phyloP scores from a whole-genome alignment of 2,113 vertebrate species.

The Sinocyclocheilus anophthalmus region DNA sequence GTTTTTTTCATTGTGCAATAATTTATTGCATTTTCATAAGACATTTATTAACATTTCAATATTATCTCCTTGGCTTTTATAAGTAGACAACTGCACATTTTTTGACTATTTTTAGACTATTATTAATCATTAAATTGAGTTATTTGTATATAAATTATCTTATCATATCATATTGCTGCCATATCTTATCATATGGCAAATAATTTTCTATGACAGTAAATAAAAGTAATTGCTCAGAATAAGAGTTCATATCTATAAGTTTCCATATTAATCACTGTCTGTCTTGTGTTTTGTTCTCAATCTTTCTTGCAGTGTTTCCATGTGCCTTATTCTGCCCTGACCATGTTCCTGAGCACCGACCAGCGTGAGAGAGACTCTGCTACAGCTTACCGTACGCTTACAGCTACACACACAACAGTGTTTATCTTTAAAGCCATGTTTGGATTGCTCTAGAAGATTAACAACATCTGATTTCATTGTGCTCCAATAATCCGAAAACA shows the following conservation, averaged over 20 bases:
- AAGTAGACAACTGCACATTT: neutral
- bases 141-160: neutral
- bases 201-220: neutral
- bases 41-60: neutral
- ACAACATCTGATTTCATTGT: neutral
- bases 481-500: neutral
- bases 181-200: neutral
- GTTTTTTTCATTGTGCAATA: no score
- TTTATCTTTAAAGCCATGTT: neutral
- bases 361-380: conserved; percentile 92
- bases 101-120: neutral
- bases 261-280: neutral
- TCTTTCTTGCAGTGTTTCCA: conserved; percentile 84
- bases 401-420: neutral
- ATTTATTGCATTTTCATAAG: neutral
- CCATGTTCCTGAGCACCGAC: conserved; percentile 92
- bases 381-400: conserved; percentile 89
- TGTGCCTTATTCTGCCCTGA: conserved; percentile 94
- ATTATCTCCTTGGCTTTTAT: neutral
- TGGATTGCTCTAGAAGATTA: neutral
- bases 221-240: neutral
- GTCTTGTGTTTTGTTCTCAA: conserved; percentile 33
- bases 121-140: neutral
- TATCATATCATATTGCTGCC: neutral
- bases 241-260: neutral